Evolutionary conservation across 2,113 vertebrate species (phyloP).

Genomic region (Struthidea cinerea): DNA sequence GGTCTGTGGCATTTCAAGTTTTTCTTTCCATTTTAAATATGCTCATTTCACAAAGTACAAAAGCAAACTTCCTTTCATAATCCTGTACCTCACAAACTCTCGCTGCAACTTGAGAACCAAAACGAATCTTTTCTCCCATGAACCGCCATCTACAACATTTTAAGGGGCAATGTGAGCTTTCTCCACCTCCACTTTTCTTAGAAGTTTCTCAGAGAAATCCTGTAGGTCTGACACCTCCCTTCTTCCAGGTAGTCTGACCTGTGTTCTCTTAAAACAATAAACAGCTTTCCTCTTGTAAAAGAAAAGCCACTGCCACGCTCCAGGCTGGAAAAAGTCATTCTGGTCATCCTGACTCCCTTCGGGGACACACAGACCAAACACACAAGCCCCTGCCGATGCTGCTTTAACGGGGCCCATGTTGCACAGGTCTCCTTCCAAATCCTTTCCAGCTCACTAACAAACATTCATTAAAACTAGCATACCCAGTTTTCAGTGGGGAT

Average conservation of each 20-base stretch:
- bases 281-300: background rate
- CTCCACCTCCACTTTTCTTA: background rate
- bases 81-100: background rate
- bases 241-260: background rate
- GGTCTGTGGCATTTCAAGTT: background rate
- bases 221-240: background rate
- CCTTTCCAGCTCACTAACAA: background rate
- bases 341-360: background rate
- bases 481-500: background rate
- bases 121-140: background rate
- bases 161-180: background rate
- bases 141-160: background rate
- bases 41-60: conserved; percentile 21
- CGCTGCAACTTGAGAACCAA: background rate
- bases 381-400: background rate
- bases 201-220: background rate
- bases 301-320: background rate
- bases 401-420: background rate
- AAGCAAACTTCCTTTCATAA: conserved; percentile 17
- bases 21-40: conserved; percentile 24
- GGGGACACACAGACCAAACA: background rate
- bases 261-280: background rate
- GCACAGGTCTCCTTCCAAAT: background rate
- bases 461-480: background rate
- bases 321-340: background rate